phyloP scores from a whole-genome alignment of 2,797 vertebrate species.

The Microchirus variegatus region DNA sequence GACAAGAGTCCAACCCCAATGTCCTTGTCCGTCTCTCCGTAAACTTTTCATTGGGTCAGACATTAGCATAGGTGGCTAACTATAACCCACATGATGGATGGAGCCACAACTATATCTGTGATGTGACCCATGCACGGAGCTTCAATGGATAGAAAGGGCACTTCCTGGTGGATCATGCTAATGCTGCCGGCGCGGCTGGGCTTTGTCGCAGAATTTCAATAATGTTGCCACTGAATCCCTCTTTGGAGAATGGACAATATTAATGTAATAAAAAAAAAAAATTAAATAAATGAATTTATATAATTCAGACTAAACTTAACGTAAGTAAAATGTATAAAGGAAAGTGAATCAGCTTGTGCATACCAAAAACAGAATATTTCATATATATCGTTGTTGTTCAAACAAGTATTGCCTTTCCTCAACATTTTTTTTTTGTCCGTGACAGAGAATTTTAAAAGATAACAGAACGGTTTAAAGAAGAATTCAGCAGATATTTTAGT shows the following conservation, averaged over 20 bases:
- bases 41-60: slow-evolving; percentile 80
- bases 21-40: slow-evolving; percentile 84
- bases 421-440: not conserved
- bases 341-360: not conserved
- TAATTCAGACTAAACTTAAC: not conserved
- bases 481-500: not conserved
- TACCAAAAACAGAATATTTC: too few species aligned
- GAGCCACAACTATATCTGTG: slow-evolving; percentile 79
- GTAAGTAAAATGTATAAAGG: not conserved
- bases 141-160: slow-evolving; percentile 79
- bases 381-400: too few species aligned
- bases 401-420: not conserved
- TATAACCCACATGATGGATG: slow-evolving; percentile 83
- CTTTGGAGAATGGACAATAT: slow-evolving; percentile 40
- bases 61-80: slow-evolving; percentile 82
- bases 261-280: slow-evolving; percentile 18
- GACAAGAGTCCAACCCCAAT: slow-evolving; percentile 77
- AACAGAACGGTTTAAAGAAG: not conserved
- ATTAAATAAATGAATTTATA: not conserved
- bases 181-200: slow-evolving; percentile 67
- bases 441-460: not conserved
- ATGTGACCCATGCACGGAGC: slow-evolving; percentile 79
- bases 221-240: slow-evolving; percentile 59
- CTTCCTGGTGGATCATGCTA: slow-evolving; percentile 80
- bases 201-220: slow-evolving; percentile 70